phyloP scores from a whole-genome alignment of 2,888 invertebrate species.

The Antheraea yamamai region DNA sequence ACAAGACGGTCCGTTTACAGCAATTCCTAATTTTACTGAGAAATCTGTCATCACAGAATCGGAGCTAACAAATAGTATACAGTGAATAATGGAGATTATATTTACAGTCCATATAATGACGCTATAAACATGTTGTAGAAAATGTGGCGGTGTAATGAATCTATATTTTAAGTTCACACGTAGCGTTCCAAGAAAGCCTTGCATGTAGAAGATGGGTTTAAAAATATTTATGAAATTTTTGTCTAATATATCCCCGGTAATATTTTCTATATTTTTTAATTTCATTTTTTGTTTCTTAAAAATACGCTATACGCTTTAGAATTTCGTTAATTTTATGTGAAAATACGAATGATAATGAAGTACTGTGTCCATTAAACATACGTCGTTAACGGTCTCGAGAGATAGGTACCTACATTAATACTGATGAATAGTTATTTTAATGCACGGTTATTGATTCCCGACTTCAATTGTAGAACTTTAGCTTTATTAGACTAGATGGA shows the following conservation, averaged over 20 bases:
- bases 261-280: slow-evolving; percentile 26
- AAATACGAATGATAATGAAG: background rate
- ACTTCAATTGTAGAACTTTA: background rate
- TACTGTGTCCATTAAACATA: background rate
- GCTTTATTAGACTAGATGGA: background rate
- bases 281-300: slow-evolving; percentile 21
- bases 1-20: slow-evolving; percentile 39
- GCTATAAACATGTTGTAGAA: slow-evolving; percentile 44
- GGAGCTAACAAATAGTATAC: slow-evolving; percentile 30
- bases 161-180: slow-evolving; percentile 52
- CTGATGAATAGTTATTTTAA: background rate
- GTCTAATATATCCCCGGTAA: slow-evolving; percentile 22
- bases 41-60: slow-evolving; percentile 36
- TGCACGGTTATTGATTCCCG: background rate
- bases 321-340: background rate
- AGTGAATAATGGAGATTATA: slow-evolving; percentile 33
- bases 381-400: background rate
- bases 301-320: background rate
- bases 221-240: slow-evolving; percentile 10
- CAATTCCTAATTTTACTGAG: slow-evolving; percentile 43
- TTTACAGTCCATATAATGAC: slow-evolving; percentile 42
- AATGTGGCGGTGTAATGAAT: slow-evolving; percentile 50
- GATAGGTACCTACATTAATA: background rate
- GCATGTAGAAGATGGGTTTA: slow-evolving; percentile 40
- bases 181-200: slow-evolving; percentile 48